Percentiles rank a stretch among this genome's conserved stretches.
These are phyloP conservation scores for Aromia moschata DNA, from an alignment of 2,888 invertebrate genomes.

Conservation along the genomic window DNA sequence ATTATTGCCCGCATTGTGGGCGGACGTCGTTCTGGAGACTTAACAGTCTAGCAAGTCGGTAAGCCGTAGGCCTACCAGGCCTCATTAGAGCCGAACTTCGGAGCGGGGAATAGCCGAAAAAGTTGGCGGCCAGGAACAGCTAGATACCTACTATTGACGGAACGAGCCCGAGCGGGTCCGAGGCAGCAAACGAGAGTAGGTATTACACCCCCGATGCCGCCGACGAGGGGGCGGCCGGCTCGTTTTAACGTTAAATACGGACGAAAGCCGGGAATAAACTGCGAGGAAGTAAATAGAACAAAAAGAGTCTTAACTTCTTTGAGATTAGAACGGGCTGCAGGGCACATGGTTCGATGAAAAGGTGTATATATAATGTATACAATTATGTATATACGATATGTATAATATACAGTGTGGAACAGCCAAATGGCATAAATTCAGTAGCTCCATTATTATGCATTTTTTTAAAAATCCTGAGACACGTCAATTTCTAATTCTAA, in stretches of 20 bases:
- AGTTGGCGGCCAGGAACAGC: slow-evolving; percentile 8
- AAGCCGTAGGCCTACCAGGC: not conserved
- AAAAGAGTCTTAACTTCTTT: slow-evolving; percentile 4
- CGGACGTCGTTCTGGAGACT: not conserved
- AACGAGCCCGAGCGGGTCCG: not conserved
- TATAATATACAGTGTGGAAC: too few species aligned
- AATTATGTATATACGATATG: too few species aligned
- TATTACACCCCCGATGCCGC: not conserved
- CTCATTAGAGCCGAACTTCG: slow-evolving; percentile 1
- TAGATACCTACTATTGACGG: slow-evolving; percentile 7
- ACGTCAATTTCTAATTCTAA: too few species aligned
- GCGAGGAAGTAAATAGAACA: not conserved
- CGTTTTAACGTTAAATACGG: slow-evolving; percentile 7
- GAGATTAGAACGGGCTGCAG: slow-evolving; percentile 1
- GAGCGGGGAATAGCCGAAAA: slow-evolving; percentile 1
- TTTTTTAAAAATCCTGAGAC: too few species aligned
- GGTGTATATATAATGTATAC: too few species aligned
- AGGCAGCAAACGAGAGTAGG: not conserved
- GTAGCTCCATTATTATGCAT: too few species aligned
- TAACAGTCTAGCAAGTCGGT: not conserved
- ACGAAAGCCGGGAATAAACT: slow-evolving; percentile 2
- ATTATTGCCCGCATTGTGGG: too few species aligned
- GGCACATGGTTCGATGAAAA: not conserved
- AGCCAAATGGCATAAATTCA: too few species aligned
- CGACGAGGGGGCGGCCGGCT: slow-evolving; percentile 4